Evolutionary conservation across 1,140 invertebrate genomes (phyloP), one percentile per base, ranked within the genome.

Genomic region (Halotydeus destructor): DNA sequence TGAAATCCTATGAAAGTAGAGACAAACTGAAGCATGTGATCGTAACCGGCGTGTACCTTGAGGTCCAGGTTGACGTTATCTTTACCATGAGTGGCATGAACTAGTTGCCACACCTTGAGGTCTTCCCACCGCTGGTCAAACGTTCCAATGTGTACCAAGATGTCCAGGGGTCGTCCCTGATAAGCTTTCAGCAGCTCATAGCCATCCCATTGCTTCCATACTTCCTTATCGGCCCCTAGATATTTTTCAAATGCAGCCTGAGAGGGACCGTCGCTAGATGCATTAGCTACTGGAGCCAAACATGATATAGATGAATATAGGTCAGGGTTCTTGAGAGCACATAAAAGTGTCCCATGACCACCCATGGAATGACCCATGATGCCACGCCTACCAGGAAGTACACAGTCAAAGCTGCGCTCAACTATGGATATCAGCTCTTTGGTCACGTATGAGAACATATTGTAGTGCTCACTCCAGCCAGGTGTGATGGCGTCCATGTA

Each of bases 181-280:
- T 94, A 96, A 32, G 68, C 69, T 56, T 76, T 76, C 0, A 78
- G 72, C 19, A 97, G 57, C 52, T 75, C 71, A 31, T 76, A 78
- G 1, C 89, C 76, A 69, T 98, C 91, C 71, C 83, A 96, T 42
- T 77, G 63, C 45, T 68, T 65, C 85, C 86, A 94, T 5, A 62
- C 57, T 47, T 67, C 53, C 52, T 72, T 54, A 11, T 60, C 53
- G 14, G 48, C 60, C 34, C 88, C 85, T 16, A 98, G 64, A 57
- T 96, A 97, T 3, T 78, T 80, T 43, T 59, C 62, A 45, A 98
- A 82, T 8, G 79, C 82, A 58, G 82, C 85, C 31, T 74, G 61
- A 1, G 88, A 89, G 86, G 88, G 96, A 3, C 71, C 68, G 53
- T 78, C 78, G 53, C 78, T 62, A 11, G 64, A 69, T 0, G 91